Conservation (phyloP, 2,797 vertebrate genomes). For the Neostethus bicornis region DNA sequence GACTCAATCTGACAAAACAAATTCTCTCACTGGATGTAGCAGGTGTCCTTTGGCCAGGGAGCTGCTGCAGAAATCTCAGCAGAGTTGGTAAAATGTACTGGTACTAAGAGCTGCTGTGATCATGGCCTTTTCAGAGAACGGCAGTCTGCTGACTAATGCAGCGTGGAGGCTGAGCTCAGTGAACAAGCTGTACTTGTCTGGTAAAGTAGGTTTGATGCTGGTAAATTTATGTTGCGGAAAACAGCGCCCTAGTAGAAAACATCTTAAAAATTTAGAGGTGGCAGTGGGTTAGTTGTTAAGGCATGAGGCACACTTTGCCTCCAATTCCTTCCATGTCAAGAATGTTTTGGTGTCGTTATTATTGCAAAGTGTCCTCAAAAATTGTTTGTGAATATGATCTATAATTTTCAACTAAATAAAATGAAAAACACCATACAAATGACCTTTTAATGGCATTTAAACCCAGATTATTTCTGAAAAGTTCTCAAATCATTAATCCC, state of each 20-base stretch:
- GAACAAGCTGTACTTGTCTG: constrained; percentile 11
- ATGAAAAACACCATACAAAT: no score
- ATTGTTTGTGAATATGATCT: background rate
- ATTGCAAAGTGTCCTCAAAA: no score
- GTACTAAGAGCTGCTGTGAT: constrained; percentile 23
- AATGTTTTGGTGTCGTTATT: no score
- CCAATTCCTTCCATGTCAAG: background rate
- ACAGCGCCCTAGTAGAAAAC: background rate
- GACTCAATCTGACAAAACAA: constrained; percentile 19
- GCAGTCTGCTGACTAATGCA: constrained; percentile 48
- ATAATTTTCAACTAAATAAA: background rate
- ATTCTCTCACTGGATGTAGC: constrained; percentile 37
- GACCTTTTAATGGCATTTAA: background rate
- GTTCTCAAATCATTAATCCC: background rate
- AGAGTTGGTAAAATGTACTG: constrained; percentile 22
- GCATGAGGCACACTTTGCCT: background rate
- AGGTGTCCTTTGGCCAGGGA: constrained; percentile 36
- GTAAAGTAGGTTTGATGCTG: constrained; percentile 6
- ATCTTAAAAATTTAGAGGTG: background rate
- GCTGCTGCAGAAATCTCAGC: constrained; percentile 34
- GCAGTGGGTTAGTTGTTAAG: no score
- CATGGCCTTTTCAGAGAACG: constrained; percentile 33
- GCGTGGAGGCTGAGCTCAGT: constrained; percentile 28
- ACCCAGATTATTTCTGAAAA: background rate
- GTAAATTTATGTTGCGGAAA: background rate